Percentiles rank a stretch among this genome's conserved stretches.
phyloP scores from a whole-genome alignment of 2,113 vertebrate species.

The Chitala chitala region DNA sequence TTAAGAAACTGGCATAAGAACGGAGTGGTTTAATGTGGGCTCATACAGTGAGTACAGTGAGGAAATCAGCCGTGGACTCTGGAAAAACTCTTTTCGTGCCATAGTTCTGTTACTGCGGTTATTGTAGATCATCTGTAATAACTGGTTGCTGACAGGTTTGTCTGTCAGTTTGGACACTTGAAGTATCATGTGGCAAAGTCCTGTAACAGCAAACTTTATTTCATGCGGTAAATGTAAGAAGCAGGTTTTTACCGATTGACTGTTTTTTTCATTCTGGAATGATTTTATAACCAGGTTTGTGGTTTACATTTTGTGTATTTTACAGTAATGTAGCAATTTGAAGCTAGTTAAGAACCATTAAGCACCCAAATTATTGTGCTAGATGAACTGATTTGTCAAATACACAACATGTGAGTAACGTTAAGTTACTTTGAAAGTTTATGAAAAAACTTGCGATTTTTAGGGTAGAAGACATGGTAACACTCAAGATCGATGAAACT shows the following conservation, averaged over 20 bases:
- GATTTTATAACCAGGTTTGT: too few species aligned
- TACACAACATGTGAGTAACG: background rate
- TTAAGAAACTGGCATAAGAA: too few species aligned
- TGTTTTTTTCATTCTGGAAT: background rate
- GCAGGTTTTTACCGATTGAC: background rate
- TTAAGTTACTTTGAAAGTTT: background rate
- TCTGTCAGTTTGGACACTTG: background rate
- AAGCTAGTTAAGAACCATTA: background rate
- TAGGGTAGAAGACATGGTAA: background rate
- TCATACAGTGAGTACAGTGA: too few species aligned
- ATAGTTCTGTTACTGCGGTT: too few species aligned
- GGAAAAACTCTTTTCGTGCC: too few species aligned
- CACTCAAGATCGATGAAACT: background rate
- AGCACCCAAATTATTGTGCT: background rate
- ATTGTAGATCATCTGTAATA: background rate
- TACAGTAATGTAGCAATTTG: background rate
- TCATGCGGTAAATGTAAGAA: background rate
- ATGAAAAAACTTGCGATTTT: slow-evolving; percentile 1
- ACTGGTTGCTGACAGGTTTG: background rate
- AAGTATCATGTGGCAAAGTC: background rate
- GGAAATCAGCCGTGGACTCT: too few species aligned
- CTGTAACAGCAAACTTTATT: background rate
- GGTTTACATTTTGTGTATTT: background rate
- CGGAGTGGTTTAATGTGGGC: too few species aligned
- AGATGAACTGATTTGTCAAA: slow-evolving; percentile 6